Base-by-base conservation (phyloP, 2,888 invertebrate species). In the Drosophila pseudotakahashii region DNA sequence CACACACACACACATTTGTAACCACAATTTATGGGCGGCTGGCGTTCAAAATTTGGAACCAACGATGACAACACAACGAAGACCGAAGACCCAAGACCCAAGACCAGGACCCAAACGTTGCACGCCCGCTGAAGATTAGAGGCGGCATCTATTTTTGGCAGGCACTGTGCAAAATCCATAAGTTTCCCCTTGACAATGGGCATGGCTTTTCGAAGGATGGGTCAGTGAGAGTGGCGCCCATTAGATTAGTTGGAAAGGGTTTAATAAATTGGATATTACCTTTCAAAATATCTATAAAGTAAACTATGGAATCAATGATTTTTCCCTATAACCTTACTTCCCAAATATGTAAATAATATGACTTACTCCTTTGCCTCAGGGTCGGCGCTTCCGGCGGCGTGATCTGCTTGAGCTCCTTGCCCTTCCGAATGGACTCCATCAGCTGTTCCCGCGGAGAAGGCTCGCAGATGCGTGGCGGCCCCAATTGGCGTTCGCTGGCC, bases 401-500 rank as follows among this genome's bases (percentile, higher is more conserved):
- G 71, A 91, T 91, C 39, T 96, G 95, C 89, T 95, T 94, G 54
- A 97, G 93, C 78, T 94, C 94, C 75, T 95, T 94, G 52, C 96
- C 96, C 77, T 95, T 93, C 88, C 96, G 95, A 82, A 98, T 98
- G 70, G 97, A 97, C 77, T 97, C 96, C 93, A 98, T 95, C 34
- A 98, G 94, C 83, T 95, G 94, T 92, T 98, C 98, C 73, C 97
- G 94, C 0, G 97, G 96, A 13, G 97, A 97, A 57, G 95, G 94
- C 77, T 94, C 95, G 76, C 94, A 94, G 64, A 94, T 94, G 36
- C 95, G 93, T 3, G 97, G 97, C 58, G 96, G 95, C 53, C 96
- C 95, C 84, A 97, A 92, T 90, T 97, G 95, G 64, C 98, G 94
- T 89, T 98, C 97, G 53, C 97, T 96, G 54, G 96, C 97, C 96